A percentile compares a stretch with the other conserved stretches of the same genome.
Evolutionary conservation across 2,113 vertebrate genomes (phyloP).

Genomic region (Onychostoma macrolepis): DNA sequence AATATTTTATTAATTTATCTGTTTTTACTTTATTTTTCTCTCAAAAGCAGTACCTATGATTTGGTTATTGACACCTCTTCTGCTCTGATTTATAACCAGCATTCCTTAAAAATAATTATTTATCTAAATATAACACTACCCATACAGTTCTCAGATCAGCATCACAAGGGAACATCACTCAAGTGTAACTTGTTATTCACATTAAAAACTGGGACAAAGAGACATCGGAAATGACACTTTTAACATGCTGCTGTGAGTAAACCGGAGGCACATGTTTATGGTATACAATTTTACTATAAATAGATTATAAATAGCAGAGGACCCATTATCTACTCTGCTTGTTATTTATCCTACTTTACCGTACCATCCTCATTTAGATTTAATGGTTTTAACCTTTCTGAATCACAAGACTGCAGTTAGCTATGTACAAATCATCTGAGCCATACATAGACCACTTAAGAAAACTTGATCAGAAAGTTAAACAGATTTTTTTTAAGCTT

Average conservation of each 20-base stretch:
- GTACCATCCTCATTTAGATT: slow-evolving; percentile 2
- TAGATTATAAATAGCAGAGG: background rate
- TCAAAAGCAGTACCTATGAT: background rate
- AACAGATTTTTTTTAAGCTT: background rate
- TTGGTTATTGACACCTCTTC: background rate
- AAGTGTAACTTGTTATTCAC: background rate
- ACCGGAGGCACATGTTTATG: background rate
- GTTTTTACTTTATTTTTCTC: background rate
- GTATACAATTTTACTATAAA: slow-evolving; percentile 1
- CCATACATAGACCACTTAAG: background rate
- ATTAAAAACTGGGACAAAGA: background rate
- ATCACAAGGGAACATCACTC: background rate
- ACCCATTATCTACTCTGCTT: background rate
- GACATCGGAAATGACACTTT: slow-evolving; percentile 13
- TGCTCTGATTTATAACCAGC: background rate
- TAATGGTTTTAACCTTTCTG: slow-evolving; percentile 41
- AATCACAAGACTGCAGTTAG: background rate
- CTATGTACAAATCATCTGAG: background rate
- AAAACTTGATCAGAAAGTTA: background rate
- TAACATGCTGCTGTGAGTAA: background rate
- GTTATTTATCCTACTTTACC: background rate
- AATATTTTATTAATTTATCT: background rate
- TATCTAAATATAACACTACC: background rate
- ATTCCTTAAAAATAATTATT: background rate
- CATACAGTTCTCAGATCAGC: background rate